phyloP scores from a whole-genome alignment of 2,797 vertebrate species.

The Iguana delicatissima region DNA sequence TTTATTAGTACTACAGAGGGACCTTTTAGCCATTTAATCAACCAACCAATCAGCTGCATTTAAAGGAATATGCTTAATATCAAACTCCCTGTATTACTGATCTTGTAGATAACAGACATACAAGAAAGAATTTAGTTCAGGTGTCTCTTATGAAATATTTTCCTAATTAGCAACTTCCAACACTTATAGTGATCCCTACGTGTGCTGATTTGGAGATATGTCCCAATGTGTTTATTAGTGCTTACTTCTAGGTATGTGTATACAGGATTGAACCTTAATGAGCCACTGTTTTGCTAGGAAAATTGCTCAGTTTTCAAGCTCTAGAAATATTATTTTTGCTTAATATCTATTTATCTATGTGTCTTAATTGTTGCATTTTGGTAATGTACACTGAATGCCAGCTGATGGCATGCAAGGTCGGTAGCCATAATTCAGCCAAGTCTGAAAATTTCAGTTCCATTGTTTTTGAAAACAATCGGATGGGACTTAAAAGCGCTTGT shows the following conservation, averaged over 20 bases:
- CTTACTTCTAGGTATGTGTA: neutral
- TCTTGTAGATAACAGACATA: neutral
- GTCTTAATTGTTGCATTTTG: neutral
- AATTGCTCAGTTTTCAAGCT: neutral
- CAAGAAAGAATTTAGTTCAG: neutral
- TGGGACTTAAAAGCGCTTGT: neutral
- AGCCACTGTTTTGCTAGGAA: neutral
- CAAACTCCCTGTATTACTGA: neutral
- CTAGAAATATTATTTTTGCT: neutral
- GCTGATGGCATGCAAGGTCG: neutral
- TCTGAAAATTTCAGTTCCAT: neutral
- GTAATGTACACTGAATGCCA: neutral
- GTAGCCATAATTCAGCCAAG: neutral
- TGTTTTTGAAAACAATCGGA: neutral
- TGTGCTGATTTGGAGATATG: neutral
- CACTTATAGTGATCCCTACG: neutral
- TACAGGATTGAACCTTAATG: neutral
- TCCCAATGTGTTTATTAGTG: neutral
- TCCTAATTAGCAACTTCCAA: neutral
- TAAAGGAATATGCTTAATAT: neutral
- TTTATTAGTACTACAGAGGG: neutral
- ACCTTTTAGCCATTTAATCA: neutral
- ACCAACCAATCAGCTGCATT: neutral
- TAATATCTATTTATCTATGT: neutral
- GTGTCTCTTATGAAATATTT: neutral